Conservation (phyloP, 2,797 vertebrate species). For the Acanthis flammea region DNA sequence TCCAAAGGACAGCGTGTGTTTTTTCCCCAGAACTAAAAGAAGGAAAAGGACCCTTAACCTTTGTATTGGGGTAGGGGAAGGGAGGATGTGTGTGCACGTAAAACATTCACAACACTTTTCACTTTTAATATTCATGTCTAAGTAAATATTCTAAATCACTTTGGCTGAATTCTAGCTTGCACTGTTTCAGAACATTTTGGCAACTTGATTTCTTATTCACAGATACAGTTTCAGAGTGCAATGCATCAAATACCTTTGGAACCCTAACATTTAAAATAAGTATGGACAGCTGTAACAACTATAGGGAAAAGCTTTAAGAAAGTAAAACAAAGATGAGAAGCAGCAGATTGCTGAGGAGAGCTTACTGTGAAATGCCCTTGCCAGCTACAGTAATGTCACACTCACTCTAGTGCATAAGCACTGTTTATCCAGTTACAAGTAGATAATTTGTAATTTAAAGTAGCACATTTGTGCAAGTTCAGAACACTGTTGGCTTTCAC, state of each 20-base stretch:
- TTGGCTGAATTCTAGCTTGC: background rate
- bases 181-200: background rate
- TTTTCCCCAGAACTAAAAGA: background rate
- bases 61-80: background rate
- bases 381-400: background rate
- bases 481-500: background rate
- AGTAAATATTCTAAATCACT: background rate
- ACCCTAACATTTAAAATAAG: background rate
- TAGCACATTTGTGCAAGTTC: background rate
- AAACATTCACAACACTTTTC: background rate
- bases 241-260: background rate
- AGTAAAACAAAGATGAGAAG: background rate
- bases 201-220: background rate
- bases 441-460: background rate
- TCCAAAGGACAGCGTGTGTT: accelerated
- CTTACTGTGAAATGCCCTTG: background rate
- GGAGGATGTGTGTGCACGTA: accelerated
- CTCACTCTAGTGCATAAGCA: background rate
- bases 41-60: background rate
- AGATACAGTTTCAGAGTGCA: background rate
- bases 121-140: background rate
- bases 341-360: background rate
- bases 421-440: background rate
- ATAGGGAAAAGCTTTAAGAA: background rate
- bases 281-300: background rate